Conservation (phyloP, 2,797 vertebrate genomes). For the Acestrorhynchus altus region DNA sequence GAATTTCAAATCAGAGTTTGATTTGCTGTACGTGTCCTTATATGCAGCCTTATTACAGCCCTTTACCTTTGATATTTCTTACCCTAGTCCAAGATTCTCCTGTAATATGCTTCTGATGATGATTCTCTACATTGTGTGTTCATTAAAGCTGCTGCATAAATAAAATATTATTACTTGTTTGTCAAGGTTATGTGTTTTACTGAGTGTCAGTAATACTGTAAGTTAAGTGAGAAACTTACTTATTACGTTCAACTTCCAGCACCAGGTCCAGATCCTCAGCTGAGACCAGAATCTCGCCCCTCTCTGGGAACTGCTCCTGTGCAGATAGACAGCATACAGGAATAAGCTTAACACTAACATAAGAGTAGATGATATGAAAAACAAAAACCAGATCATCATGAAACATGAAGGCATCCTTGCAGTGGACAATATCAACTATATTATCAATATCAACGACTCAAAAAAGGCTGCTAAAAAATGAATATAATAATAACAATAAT, state of each 20-base stretch:
- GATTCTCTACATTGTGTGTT: neutral
- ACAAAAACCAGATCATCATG: neutral
- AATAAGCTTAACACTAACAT: neutral
- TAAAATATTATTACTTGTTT: neutral
- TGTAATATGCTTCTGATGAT: neutral
- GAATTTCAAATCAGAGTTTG: neutral
- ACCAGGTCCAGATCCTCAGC: slow-evolving; percentile 76
- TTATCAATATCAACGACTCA: no score
- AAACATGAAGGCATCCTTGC: neutral
- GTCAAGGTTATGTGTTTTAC: no score
- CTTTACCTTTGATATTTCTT: neutral
- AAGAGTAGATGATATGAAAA: slow-evolving; percentile 13
- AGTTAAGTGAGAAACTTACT: slow-evolving; percentile 70
- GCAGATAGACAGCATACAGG: slow-evolving; percentile 15
- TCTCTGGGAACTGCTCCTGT: slow-evolving; percentile 72
- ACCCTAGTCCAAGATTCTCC: neutral
- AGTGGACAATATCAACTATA: no score
- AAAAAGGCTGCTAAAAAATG: no score
- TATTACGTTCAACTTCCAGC: slow-evolving; percentile 78
- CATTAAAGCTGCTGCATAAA: neutral
- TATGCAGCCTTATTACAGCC: neutral
- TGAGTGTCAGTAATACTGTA: neutral
- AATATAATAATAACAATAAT: no score
- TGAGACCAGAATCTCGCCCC: slow-evolving; percentile 75
- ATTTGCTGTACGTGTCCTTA: neutral